These are phyloP conservation scores for Harpalus rubripes DNA, from an alignment of 2,888 invertebrate genomes.

Conservation along the genomic window DNA sequence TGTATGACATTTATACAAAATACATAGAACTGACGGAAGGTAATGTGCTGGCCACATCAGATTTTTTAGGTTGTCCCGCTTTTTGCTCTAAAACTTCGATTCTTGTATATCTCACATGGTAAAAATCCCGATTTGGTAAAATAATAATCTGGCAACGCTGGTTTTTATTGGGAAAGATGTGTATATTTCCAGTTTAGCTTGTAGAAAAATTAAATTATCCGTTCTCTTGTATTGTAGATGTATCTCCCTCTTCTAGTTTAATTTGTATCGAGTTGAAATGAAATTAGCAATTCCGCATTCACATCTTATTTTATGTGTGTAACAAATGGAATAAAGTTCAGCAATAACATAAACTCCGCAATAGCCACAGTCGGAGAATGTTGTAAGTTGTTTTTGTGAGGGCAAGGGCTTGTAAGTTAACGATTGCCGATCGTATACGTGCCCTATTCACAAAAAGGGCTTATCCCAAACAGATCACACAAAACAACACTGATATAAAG, in stretches of 20 bases:
- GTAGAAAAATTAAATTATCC: constrained; percentile 7
- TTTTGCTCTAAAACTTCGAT: too few species aligned
- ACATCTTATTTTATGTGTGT: constrained; percentile 9
- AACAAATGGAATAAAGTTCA: constrained; percentile 19
- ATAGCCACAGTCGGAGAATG: background rate
- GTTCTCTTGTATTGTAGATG: background rate
- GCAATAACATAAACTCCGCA: constrained; percentile 4
- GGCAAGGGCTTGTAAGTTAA: constrained; percentile 26
- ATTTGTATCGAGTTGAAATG: constrained; percentile 4
- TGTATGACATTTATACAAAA: too few species aligned
- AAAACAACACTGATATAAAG: constrained; percentile 5
- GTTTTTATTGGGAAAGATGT: background rate
- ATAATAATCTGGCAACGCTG: too few species aligned
- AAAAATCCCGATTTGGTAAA: too few species aligned
- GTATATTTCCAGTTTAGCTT: background rate
- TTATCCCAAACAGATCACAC: constrained; percentile 10
- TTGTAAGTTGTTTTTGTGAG: background rate
- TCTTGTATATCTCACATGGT: too few species aligned
- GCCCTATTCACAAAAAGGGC: constrained; percentile 34
- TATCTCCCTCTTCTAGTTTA: constrained; percentile 1
- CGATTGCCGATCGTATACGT: constrained; percentile 23
- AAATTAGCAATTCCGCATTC: constrained; percentile 28
- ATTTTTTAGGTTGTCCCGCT: too few species aligned
- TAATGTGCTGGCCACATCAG: too few species aligned
- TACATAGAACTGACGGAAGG: too few species aligned